Evolutionary conservation across 2,113 vertebrate genomes (phyloP).

Genomic region (Platycercus adscitus): DNA sequence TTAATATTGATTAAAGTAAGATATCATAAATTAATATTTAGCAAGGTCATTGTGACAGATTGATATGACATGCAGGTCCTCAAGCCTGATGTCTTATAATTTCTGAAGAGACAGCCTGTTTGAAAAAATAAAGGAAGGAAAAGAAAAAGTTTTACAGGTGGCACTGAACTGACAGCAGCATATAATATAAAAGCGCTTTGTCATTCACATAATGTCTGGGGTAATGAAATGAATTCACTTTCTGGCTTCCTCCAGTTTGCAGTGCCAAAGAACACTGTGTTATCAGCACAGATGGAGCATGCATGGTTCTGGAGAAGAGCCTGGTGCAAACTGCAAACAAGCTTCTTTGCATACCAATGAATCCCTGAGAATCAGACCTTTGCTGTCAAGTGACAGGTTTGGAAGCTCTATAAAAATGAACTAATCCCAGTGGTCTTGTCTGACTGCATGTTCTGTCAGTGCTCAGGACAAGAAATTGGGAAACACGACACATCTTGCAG

Average conservation of each 20-base stretch:
- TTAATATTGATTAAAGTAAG: slow-evolving; percentile 72
- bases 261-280: slow-evolving; percentile 84
- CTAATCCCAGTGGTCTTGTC: slow-evolving; percentile 72
- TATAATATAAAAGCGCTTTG: slow-evolving; percentile 78
- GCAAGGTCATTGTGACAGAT: slow-evolving; percentile 74
- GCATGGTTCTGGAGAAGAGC: slow-evolving; percentile 82
- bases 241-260: slow-evolving; percentile 78
- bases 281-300: slow-evolving; percentile 84
- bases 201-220: slow-evolving; percentile 81
- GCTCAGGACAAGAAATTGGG: slow-evolving; percentile 54
- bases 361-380: slow-evolving; percentile 74
- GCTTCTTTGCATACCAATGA: slow-evolving; percentile 82
- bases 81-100: slow-evolving; percentile 63
- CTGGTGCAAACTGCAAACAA: slow-evolving; percentile 78
- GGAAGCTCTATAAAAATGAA: slow-evolving; percentile 71
- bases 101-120: slow-evolving; percentile 66
- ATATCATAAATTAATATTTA: slow-evolving; percentile 69
- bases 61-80: slow-evolving; percentile 63
- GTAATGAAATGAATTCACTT: slow-evolving; percentile 82
- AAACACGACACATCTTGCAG: not conserved
- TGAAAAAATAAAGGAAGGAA: slow-evolving; percentile 44
- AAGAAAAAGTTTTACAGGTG: slow-evolving; percentile 70
- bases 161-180: slow-evolving; percentile 68
- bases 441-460: slow-evolving; percentile 69
- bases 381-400: slow-evolving; percentile 75